These are phyloP conservation scores for Drosophila setifemur DNA, from an alignment of 1,140 invertebrate species.

Conservation along the genomic window DNA sequence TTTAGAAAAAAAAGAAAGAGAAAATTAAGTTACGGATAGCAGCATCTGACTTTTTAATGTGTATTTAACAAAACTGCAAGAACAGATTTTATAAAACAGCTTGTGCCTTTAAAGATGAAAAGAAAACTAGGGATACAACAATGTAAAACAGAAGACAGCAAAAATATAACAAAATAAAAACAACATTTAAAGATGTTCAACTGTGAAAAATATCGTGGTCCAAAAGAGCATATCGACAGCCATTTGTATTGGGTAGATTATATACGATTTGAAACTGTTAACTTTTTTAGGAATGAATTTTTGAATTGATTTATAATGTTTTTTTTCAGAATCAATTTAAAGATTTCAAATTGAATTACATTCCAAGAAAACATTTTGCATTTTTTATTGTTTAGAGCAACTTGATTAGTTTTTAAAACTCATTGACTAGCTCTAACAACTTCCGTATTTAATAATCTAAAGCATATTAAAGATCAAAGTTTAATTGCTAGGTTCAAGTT, in stretches of 20 bases:
- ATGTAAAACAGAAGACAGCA: constrained; percentile 27
- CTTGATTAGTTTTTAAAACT: constrained; percentile 1
- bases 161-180: constrained; percentile 33
- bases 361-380: neutral
- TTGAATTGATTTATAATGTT: neutral
- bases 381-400: neutral
- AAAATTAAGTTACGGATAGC: constrained; percentile 44
- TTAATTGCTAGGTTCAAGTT: neutral
- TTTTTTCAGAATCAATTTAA: neutral
- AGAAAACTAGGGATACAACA: constrained; percentile 64
- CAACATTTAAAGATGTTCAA: constrained; percentile 33
- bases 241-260: constrained; percentile 37
- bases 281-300: neutral
- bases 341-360: too few species aligned
- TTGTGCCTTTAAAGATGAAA: constrained; percentile 68
- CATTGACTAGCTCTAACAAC: neutral
- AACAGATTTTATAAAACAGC: constrained; percentile 73
- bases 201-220: constrained; percentile 34
- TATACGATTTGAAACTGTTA: constrained; percentile 1
- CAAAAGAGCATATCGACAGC: constrained; percentile 29
- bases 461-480: too few species aligned
- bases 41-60: constrained; percentile 58
- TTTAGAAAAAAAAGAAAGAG: constrained; percentile 44
- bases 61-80: constrained; percentile 53
- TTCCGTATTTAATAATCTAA: too few species aligned